phyloP scores from a whole-genome alignment of 2,888 invertebrate genomes.

The Seira musarum region DNA sequence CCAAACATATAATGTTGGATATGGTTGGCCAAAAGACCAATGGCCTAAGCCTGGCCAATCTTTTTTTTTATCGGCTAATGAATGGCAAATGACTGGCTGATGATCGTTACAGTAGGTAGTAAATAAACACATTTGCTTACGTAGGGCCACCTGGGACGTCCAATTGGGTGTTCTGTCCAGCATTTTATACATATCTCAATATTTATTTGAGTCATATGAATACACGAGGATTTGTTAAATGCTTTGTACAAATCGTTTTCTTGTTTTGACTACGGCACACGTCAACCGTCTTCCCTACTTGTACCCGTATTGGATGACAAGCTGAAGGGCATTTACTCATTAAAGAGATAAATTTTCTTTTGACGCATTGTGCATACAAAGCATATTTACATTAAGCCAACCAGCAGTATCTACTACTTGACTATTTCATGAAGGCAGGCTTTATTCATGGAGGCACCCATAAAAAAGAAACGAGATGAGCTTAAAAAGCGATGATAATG shows the following conservation, averaged over 20 bases:
- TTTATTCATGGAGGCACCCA: constrained; percentile 6
- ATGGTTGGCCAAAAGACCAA: no score
- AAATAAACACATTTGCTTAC: no score
- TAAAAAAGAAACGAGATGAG: constrained; percentile 27
- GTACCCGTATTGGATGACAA: constrained; percentile 13
- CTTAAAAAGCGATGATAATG: constrained; percentile 39
- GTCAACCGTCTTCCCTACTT: constrained; percentile 25
- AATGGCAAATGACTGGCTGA: no score
- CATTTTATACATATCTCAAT: no score
- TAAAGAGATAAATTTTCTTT: constrained; percentile 22
- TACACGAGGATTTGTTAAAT: no score
- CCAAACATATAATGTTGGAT: no score
- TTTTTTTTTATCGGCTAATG: no score
- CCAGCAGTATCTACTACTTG: constrained; percentile 19
- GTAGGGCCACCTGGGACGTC: no score
- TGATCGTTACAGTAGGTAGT: no score
- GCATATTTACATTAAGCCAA: not conserved
- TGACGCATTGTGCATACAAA: constrained; percentile 14
- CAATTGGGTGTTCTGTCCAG: no score
- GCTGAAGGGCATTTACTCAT: constrained; percentile 21
- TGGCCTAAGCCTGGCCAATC: no score
- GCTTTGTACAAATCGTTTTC: not conserved
- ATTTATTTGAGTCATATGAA: no score
- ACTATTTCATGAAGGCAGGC: not conserved
- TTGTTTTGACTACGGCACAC: constrained; percentile 32